Conservation (phyloP, 1,140 invertebrate genomes). For the Trichogramma pretiosum region DNA sequence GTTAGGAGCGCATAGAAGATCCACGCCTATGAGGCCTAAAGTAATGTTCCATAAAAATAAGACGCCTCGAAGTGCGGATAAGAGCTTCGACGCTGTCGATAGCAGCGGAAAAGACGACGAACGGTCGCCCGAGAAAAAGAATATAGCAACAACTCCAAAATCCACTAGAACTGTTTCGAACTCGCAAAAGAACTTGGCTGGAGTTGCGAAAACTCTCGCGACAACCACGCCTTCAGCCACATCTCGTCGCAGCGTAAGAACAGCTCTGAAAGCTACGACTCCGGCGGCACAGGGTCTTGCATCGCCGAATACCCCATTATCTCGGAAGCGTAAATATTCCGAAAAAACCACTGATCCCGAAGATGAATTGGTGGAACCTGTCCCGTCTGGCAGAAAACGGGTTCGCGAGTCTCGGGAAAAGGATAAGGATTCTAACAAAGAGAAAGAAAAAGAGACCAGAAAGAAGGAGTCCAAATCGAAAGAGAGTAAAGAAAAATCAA, state of each 20-base stretch:
- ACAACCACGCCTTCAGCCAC: conserved; percentile 1
- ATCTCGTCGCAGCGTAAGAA: conserved; percentile 32
- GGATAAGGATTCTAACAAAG: conserved; percentile 23
- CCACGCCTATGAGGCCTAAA: conserved; percentile 37
- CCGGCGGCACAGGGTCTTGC: not conserved
- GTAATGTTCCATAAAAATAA: conserved; percentile 3
- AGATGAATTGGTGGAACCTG: conserved; percentile 26
- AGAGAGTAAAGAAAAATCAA: conserved; percentile 28
- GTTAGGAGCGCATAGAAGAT: conserved; percentile 26
- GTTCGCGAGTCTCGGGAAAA: conserved; percentile 33
- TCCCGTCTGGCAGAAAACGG: conserved; percentile 31
- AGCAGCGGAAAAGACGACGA: conserved; percentile 31
- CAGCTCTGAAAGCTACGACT: conserved; percentile 23
- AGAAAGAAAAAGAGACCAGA: conserved; percentile 18
- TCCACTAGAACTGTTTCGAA: conserved; percentile 5
- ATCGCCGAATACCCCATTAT: too few species aligned
- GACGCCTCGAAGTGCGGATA: conserved; percentile 14
- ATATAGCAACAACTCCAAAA: conserved; percentile 11
- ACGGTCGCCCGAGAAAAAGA: conserved; percentile 5
- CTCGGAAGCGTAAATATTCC: conserved; percentile 45
- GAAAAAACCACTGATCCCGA: conserved; percentile 39
- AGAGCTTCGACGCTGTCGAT: conserved; percentile 32
- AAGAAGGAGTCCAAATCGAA: conserved; percentile 24
- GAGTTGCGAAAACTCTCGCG: too few species aligned
- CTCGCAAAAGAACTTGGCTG: conserved; percentile 23